Conservation (phyloP, 2,113 vertebrate genomes). For the Ochotona princeps region DNA sequence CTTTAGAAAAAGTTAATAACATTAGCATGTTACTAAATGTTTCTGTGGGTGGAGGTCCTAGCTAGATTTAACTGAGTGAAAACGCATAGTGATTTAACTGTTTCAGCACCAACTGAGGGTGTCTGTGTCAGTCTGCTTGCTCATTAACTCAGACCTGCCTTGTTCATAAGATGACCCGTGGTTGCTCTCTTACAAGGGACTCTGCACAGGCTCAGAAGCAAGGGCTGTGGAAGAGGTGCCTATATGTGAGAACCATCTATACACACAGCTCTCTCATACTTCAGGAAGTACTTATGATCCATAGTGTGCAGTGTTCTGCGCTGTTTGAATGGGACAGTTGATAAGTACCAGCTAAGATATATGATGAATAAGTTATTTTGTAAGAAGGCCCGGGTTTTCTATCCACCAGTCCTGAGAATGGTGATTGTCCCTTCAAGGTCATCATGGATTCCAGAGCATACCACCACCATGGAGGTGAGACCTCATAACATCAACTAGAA, state of each 20-base stretch:
- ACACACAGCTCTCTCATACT: neutral
- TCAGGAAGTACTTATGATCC: neutral
- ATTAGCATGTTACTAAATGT: neutral
- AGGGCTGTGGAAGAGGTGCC: neutral
- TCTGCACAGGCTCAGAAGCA: constrained; percentile 30
- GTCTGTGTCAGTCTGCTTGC: neutral
- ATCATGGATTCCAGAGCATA: neutral
- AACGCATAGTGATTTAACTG: neutral
- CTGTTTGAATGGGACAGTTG: neutral
- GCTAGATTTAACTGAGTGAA: neutral
- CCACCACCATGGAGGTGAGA: neutral
- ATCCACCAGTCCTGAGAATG: neutral
- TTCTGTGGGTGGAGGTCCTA: too few relatives aligned
- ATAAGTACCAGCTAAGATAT: neutral
- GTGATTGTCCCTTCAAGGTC: neutral
- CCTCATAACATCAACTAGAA: neutral
- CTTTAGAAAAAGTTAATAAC: too few relatives aligned
- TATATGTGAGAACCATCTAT: constrained; percentile 42
- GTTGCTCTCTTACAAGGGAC: constrained; percentile 30
- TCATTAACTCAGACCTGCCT: constrained; percentile 21
- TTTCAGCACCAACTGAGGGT: neutral
- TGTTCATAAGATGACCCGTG: constrained; percentile 57
- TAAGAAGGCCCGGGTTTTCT: neutral
- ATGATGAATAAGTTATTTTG: neutral
- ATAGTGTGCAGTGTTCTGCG: neutral